These are phyloP conservation scores for Polylopha cassiicola DNA, from an alignment of 2,888 invertebrate species.

Conservation along the genomic window DNA sequence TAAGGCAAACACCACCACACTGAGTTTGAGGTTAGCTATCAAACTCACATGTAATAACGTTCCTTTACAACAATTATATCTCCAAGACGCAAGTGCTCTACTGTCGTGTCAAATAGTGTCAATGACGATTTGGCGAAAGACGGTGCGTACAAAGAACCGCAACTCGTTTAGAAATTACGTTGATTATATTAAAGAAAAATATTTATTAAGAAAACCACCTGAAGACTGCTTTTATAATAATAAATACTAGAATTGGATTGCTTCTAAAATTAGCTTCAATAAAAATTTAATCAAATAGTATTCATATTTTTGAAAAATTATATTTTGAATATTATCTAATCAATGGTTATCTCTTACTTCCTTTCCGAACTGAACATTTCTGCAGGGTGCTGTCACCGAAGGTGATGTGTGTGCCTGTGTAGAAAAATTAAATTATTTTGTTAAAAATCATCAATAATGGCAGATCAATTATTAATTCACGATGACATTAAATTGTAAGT, in stretches of 20 bases:
- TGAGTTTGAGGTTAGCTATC: slow-evolving; percentile 44
- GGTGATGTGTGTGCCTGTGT: slow-evolving; percentile 22
- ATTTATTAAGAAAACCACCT: too few relatives aligned
- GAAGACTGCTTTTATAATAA: too few relatives aligned
- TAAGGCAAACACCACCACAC: slow-evolving; percentile 7
- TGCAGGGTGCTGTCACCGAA: slow-evolving; percentile 6
- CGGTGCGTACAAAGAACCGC: not conserved
- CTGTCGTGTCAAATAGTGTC: too few relatives aligned
- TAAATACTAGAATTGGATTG: too few relatives aligned
- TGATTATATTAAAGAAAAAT: too few relatives aligned
- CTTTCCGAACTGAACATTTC: slow-evolving; percentile 10
- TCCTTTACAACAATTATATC: slow-evolving; percentile 15
- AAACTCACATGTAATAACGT: slow-evolving; percentile 40
- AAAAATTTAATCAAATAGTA: too few relatives aligned
- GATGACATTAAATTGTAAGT: slow-evolving; percentile 87
- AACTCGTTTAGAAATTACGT: slow-evolving; percentile 1
- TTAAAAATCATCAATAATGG: slow-evolving; percentile 46
- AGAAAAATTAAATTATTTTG: slow-evolving; percentile 12
- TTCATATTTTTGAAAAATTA: too few relatives aligned
- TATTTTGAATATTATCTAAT: too few relatives aligned
- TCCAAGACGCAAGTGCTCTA: too few relatives aligned
- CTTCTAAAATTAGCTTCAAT: too few relatives aligned
- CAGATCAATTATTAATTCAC: slow-evolving; percentile 81
- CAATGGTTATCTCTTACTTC: too few relatives aligned
- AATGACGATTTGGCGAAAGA: too few relatives aligned